phyloP scores from a whole-genome alignment of 2,888 invertebrate genomes.

The Adela reaumurella region DNA sequence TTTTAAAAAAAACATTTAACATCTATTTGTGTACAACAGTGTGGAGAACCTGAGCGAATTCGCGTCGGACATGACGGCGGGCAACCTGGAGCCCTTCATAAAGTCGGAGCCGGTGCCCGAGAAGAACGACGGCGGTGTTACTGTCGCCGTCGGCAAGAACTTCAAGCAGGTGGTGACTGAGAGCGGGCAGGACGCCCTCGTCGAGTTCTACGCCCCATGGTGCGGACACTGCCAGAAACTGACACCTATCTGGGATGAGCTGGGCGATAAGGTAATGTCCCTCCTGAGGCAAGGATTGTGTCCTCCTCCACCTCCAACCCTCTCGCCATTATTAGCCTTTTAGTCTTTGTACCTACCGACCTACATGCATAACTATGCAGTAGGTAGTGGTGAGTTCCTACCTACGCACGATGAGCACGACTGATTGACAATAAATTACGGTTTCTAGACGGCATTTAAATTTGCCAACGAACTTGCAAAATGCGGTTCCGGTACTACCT shows the following conservation, averaged over 20 bases:
- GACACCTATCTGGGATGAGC: conserved; percentile 88
- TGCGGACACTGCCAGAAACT: conserved; percentile 98
- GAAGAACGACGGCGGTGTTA: conserved; percentile 76
- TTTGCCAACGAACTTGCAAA: too few relatives aligned
- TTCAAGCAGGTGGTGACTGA: conserved; percentile 92
- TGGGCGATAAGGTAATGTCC: conserved; percentile 71
- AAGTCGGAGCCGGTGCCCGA: conserved; percentile 95
- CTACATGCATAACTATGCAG: too few relatives aligned
- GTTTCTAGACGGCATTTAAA: too few relatives aligned
- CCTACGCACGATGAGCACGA: too few relatives aligned
- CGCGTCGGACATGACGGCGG: conserved; percentile 76
- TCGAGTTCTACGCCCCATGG: conserved; percentile 99
- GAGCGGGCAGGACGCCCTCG: conserved; percentile 86
- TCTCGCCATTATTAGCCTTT: too few relatives aligned
- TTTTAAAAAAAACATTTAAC: too few relatives aligned
- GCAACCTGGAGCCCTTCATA: conserved; percentile 83
- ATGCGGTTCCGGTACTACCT: too few relatives aligned
- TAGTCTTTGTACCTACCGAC: too few relatives aligned
- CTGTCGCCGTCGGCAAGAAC: conserved; percentile 93
- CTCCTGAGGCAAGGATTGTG: too few relatives aligned
- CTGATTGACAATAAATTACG: too few relatives aligned
- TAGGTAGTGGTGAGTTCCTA: too few relatives aligned
- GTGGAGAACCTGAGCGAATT: conserved; percentile 83
- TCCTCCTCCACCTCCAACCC: too few relatives aligned
- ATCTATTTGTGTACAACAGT: conserved; percentile 44